Evolutionary conservation across 2,888 invertebrate species (phyloP).

Genomic region (Thecophora atra): DNA sequence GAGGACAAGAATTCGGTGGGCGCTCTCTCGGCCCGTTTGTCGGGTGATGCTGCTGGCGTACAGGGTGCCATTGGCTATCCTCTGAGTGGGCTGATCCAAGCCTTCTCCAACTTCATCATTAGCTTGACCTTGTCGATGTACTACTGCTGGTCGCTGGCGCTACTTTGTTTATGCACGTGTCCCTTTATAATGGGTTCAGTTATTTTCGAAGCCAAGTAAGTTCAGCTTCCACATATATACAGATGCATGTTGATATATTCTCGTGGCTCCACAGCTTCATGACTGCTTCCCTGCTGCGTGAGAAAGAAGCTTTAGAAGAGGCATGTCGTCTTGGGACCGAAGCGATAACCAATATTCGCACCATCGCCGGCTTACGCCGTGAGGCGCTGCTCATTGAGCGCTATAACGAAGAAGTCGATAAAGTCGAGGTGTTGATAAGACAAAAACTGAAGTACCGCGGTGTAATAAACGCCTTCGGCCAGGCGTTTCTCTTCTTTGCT

Average conservation of each 20-base stretch:
- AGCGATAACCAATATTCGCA: slow-evolving; percentile 77
- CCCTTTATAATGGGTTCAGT: slow-evolving; percentile 77
- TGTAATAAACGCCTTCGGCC: slow-evolving; percentile 76
- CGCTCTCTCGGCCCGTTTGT: slow-evolving; percentile 74
- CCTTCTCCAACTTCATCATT: slow-evolving; percentile 72
- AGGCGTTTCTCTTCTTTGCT: slow-evolving; percentile 76
- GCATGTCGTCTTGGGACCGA: slow-evolving; percentile 79
- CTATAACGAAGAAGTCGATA: slow-evolving; percentile 70
- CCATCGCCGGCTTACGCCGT: slow-evolving; percentile 74
- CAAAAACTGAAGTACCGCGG: slow-evolving; percentile 73
- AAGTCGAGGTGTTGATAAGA: slow-evolving; percentile 68
- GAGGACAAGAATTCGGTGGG: slow-evolving; percentile 75
- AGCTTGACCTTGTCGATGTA: slow-evolving; percentile 73
- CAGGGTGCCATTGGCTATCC: slow-evolving; percentile 79
- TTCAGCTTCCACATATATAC: neutral
- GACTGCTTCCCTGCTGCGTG: slow-evolving; percentile 70
- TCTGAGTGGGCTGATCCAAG: slow-evolving; percentile 76
- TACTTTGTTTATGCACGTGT: slow-evolving; percentile 74
- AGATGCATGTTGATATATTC: neutral
- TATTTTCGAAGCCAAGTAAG: slow-evolving; percentile 71
- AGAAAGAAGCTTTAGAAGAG: slow-evolving; percentile 73
- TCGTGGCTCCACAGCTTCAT: slow-evolving; percentile 67
- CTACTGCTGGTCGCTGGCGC: slow-evolving; percentile 77
- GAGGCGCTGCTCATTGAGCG: slow-evolving; percentile 72
- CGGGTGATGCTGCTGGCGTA: slow-evolving; percentile 78